Base-by-base conservation (phyloP, 2,888 invertebrate genomes). In the Apamea epomidion region DNA sequence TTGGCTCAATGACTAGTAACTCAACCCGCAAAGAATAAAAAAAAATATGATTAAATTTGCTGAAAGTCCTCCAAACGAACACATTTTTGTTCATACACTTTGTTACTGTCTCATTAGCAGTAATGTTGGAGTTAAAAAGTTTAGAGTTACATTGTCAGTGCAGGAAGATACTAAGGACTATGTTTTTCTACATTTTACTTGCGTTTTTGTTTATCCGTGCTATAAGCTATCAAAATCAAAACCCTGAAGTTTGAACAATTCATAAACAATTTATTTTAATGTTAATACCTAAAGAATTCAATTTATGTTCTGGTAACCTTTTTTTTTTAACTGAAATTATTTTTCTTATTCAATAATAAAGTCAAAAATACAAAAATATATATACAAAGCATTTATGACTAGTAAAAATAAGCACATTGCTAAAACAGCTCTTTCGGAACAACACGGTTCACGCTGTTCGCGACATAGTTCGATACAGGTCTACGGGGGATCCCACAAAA, bases 351-450 rank as follows among this genome's bases (percentile, higher is more conserved):
- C 89, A 93, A 93, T 92, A 93, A 93, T 93, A 93, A 93, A 94
- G 91, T 93, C 93, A 94, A 95, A 94, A 95, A 94, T 94, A 94
- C 93, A 94, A 94, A 94, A 94, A 94, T 91, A 92, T 95, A 95
- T 95, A 94, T 94, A 97, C 95, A 96, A 96, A 96, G 92, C 92
- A 93, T 96, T 95, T 95, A 96, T 96, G 96, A 96, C 96, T 96
- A 96, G 96, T 95, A 96, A 95, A 93, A 94, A 94, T 93, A 94
- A 94, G 94, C 94, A 95, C 94, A 95, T 93, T 93, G 93, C 91
- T 93, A 93, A 92, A 92, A 93, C 91, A 93, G 92, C 92, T 92
- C 88, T 90, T 90, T 91, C 89, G 89, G 90, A 86, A 89, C 91
- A 90, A 89, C 91, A 91, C 90, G 87, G 89, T 88, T 90, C 91